phyloP scores from a whole-genome alignment of 2,113 vertebrate species.

The Aegithalos caudatus region DNA sequence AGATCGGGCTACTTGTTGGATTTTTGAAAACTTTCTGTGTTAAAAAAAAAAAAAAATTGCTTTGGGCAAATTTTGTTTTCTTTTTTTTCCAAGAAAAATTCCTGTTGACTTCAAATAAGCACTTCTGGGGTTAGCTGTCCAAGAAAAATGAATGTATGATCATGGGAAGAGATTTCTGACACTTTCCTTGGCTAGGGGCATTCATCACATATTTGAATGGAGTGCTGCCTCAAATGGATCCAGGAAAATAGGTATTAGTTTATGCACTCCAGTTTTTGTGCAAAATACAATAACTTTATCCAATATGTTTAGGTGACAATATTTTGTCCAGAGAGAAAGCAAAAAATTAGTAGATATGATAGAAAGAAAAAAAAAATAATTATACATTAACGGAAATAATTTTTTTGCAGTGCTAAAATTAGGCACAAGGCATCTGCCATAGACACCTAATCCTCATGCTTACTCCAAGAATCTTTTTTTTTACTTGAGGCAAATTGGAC shows the following conservation, averaged over 20 bases:
- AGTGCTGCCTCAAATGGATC: background rate
- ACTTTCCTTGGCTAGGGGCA: background rate
- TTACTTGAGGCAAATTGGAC: background rate
- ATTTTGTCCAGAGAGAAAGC: background rate
- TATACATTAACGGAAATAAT: background rate
- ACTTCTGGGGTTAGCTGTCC: background rate
- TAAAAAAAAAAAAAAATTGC: background rate
- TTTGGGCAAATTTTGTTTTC: background rate
- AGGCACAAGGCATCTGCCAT: background rate
- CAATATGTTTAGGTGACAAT: background rate
- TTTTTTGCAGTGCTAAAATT: background rate
- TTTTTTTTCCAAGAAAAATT: background rate
- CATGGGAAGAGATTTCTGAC: slow-evolving; percentile 7
- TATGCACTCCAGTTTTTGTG: background rate
- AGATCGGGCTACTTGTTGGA: background rate
- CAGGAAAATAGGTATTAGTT: background rate
- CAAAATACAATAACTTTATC: background rate
- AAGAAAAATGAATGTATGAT: background rate
- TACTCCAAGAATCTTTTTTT: background rate
- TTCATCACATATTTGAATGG: background rate
- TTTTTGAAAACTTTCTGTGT: background rate
- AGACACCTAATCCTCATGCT: background rate
- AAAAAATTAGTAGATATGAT: background rate
- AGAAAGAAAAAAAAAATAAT: background rate
- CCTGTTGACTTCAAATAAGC: background rate